Percentiles rank a stretch among this genome's conserved stretches.
phyloP scores from a whole-genome alignment of 2,888 invertebrate genomes.

The Lucinisca nassula region DNA sequence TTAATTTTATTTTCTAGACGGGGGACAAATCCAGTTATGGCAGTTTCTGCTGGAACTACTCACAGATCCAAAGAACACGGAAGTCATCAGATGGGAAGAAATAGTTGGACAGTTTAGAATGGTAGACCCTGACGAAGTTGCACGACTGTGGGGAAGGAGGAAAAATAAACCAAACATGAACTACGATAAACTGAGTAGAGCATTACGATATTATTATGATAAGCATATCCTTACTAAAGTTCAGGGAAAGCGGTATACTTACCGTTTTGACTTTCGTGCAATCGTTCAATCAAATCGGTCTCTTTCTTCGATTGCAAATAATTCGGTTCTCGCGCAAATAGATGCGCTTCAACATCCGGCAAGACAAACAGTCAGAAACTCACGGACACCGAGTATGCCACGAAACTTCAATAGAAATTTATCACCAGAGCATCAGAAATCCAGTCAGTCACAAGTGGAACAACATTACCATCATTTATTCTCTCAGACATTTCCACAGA shows the following conservation, averaged over 20 bases:
- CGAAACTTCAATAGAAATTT: no score
- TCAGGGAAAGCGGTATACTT: conserved; percentile 86
- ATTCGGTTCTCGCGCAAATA: conserved; percentile 54
- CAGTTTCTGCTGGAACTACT: conserved; percentile 98
- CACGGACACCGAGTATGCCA: not conserved
- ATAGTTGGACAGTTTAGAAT: conserved; percentile 84
- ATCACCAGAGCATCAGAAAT: not conserved
- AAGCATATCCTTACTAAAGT: conserved; percentile 87
- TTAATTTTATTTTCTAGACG: conserved; percentile 72
- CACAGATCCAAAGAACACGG: conserved; percentile 91
- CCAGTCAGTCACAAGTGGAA: not conserved
- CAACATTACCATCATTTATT: not conserved
- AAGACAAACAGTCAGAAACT: not conserved
- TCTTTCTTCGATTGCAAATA: conserved; percentile 56
- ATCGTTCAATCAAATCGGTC: conserved; percentile 69
- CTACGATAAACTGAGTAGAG: conserved; percentile 86
- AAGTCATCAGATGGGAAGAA: conserved; percentile 84
- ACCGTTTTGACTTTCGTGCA: conserved; percentile 80
- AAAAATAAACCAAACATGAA: conserved; percentile 87
- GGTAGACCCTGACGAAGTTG: conserved; percentile 85
- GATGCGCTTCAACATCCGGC: conserved; percentile 65
- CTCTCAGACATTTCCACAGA: not conserved
- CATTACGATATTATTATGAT: conserved; percentile 88
- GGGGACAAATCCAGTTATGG: conserved; percentile 99
- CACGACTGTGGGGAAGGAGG: conserved; percentile 82